A percentile compares a stretch with the other conserved stretches of the same genome.
Conservation (phyloP, 2,797 vertebrate species). For the Microtus obscurus region DNA sequence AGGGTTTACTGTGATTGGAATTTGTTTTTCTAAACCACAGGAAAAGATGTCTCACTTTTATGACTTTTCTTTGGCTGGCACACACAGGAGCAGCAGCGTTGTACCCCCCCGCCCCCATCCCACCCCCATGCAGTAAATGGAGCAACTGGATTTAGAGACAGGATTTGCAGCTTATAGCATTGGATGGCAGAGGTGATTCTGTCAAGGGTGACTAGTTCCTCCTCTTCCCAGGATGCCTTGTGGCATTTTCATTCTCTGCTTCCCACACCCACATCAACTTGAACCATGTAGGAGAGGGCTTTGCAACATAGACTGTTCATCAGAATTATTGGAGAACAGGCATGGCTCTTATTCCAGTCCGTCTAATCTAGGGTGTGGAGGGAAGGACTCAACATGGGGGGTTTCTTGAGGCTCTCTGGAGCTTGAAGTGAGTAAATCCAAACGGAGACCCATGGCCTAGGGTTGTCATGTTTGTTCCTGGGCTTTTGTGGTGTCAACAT, state of each 20-base stretch:
- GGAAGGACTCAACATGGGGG: background rate
- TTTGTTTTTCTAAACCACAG: slow-evolving; percentile 56
- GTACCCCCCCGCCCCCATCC: too few relatives aligned
- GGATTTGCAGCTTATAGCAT: slow-evolving; percentile 16
- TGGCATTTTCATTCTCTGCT: background rate
- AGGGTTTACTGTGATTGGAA: background rate
- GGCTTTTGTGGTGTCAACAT: background rate
- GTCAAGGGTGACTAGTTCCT: slow-evolving; percentile 7
- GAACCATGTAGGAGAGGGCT: background rate
- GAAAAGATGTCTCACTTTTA: background rate
- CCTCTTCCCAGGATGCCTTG: background rate
- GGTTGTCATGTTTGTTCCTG: background rate
- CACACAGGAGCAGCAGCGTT: background rate
- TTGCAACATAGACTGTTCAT: background rate
- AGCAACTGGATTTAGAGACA: slow-evolving; percentile 48
- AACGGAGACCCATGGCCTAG: background rate
- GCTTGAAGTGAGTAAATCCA: background rate
- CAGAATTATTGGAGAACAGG: background rate
- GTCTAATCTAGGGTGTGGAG: background rate
- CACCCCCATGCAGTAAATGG: background rate
- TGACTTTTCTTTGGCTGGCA: slow-evolving; percentile 51
- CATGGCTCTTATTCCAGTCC: background rate
- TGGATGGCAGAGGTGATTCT: slow-evolving; percentile 7
- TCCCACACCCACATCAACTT: background rate
- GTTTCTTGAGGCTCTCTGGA: background rate